Percentiles rank a stretch among this genome's conserved stretches.
phyloP scores from a whole-genome alignment of 2,797 vertebrate genomes.

The Poecilia velifera region DNA sequence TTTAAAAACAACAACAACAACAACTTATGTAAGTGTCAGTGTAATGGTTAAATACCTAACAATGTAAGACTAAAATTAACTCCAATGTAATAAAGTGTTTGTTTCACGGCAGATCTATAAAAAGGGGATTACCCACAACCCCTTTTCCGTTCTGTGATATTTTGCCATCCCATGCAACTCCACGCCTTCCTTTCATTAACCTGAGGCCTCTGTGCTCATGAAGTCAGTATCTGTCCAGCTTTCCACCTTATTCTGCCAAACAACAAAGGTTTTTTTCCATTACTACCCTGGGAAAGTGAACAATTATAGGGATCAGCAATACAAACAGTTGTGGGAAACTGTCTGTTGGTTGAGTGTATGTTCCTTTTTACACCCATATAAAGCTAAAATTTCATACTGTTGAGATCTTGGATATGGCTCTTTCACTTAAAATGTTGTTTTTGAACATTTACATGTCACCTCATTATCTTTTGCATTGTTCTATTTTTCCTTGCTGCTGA shows the following conservation, averaged over 20 bases:
- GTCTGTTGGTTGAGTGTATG: conserved; percentile 26
- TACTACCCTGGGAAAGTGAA: conserved; percentile 75
- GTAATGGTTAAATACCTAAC: conserved; percentile 19
- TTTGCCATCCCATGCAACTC: conserved; percentile 24
- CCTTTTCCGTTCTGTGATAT: conserved; percentile 27
- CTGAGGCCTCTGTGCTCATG: conserved; percentile 64
- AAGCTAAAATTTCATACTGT: conserved; percentile 7
- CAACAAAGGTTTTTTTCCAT: conserved; percentile 78
- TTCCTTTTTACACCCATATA: conserved; percentile 14
- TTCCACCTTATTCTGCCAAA: conserved; percentile 78
- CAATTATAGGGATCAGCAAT: conserved; percentile 63
- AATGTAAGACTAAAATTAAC: conserved; percentile 10
- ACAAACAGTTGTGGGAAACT: conserved; percentile 55
- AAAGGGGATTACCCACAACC: neutral
- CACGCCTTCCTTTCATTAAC: conserved; percentile 50
- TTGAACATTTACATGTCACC: neutral
- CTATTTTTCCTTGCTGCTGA: neutral
- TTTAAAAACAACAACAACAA: neutral
- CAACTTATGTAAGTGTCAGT: conserved; percentile 4
- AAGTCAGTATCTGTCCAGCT: conserved; percentile 73
- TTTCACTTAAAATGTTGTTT: conserved; percentile 13
- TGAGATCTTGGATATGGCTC: neutral
- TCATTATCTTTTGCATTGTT: neutral
- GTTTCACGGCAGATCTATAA: conserved; percentile 7
- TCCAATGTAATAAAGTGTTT: conserved; percentile 8